phyloP scores from a whole-genome alignment of 2,888 invertebrate species.

The Fragum fragum region DNA sequence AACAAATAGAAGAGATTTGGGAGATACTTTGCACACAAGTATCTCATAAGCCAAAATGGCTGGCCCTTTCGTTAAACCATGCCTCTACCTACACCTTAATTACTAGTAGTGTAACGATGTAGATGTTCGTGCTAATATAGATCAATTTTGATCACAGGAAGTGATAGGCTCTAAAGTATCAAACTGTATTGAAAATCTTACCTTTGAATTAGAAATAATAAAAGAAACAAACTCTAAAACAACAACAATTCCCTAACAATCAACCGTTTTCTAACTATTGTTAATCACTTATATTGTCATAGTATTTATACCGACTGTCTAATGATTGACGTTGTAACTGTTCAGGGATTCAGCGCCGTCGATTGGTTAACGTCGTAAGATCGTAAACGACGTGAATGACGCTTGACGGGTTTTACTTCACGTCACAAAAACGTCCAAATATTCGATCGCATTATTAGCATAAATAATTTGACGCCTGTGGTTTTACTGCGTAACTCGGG shows the following conservation, averaged over 20 bases:
- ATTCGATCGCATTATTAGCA: slow-evolving; percentile 8
- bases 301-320: neutral
- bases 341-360: neutral
- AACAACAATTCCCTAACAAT: neutral
- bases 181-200: too few relatives aligned
- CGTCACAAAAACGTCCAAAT: slow-evolving; percentile 9
- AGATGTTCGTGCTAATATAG: too few relatives aligned
- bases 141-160: too few relatives aligned
- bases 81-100: too few relatives aligned
- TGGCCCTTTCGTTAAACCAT: too few relatives aligned
- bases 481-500: slow-evolving; percentile 6
- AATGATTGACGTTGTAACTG: neutral
- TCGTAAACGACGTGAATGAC: slow-evolving; percentile 24
- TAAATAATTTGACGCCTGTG: slow-evolving; percentile 18
- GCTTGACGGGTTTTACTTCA: slow-evolving; percentile 9
- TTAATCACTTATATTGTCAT: neutral
- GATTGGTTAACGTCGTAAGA: slow-evolving; percentile 16
- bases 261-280: neutral
- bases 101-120: too few relatives aligned
- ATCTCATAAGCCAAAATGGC: too few relatives aligned
- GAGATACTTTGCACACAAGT: too few relatives aligned
- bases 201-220: too few relatives aligned
- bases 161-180: too few relatives aligned
- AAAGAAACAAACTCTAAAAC: too few relatives aligned
- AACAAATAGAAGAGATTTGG: too few relatives aligned